Evolutionary conservation across 2,113 vertebrate species (phyloP).

Genomic region (Mastomys coucha): DNA sequence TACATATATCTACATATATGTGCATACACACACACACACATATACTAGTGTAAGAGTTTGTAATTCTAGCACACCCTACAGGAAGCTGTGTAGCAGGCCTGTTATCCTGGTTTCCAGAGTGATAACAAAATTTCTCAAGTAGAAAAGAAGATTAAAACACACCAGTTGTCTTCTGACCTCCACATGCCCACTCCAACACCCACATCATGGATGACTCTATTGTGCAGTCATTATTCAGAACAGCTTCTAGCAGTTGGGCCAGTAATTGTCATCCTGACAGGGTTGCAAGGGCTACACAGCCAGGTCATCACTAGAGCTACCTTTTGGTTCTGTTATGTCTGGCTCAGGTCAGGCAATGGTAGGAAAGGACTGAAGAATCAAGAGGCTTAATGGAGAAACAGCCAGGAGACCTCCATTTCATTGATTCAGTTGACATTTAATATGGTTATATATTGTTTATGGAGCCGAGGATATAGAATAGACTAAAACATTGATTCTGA

Average conservation of each 20-base stretch:
- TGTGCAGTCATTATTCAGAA: neutral
- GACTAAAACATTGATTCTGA: neutral
- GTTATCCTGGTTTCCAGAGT: neutral
- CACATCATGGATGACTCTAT: neutral
- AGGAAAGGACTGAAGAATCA: constrained; percentile 23
- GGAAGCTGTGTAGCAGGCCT: neutral
- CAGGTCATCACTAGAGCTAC: neutral
- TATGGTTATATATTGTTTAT: neutral
- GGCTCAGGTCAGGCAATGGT: neutral
- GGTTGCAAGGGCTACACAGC: neutral
- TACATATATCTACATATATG: no score
- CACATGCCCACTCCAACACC: neutral
- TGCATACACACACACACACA: no score
- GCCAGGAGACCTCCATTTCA: neutral
- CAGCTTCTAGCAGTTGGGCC: neutral
- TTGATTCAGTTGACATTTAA: neutral
- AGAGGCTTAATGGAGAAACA: neutral
- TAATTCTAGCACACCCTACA: neutral
- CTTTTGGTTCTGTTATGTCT: neutral
- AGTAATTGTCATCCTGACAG: neutral
- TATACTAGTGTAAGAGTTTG: neutral
- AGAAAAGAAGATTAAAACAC: neutral
- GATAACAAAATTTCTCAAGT: neutral
- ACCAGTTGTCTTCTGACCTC: neutral
- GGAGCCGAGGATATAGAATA: neutral